Percentiles rank a stretch among this genome's conserved stretches.
Conservation (phyloP, 2,888 invertebrate species). For the Rhamnusium bicolor region DNA sequence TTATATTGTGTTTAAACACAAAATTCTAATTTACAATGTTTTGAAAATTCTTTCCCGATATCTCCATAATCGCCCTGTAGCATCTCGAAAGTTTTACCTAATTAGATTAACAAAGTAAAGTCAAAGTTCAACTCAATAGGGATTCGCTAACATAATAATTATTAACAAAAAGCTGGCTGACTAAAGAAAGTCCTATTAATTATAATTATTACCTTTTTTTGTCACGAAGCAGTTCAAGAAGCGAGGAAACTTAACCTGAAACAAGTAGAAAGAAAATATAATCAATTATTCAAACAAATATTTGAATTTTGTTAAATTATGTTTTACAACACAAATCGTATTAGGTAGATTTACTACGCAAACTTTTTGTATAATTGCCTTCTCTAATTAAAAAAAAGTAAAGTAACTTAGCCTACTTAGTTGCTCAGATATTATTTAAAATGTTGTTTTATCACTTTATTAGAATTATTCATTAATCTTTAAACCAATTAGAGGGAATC, state of each 20-base stretch:
- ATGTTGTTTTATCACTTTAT: background rate
- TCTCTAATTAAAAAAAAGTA: slow-evolving; percentile 22
- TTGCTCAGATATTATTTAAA: background rate
- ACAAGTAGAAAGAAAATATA: slow-evolving; percentile 25
- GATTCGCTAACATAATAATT: slow-evolving; percentile 11
- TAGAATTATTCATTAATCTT: no score
- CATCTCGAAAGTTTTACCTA: background rate
- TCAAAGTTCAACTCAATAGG: background rate
- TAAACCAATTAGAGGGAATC: no score
- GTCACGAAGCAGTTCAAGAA: background rate
- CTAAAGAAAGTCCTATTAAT: slow-evolving; percentile 17
- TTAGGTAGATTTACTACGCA: slow-evolving; percentile 19
- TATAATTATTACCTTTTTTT: slow-evolving; percentile 32
- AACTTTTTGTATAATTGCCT: slow-evolving; percentile 20
- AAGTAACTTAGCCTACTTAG: background rate
- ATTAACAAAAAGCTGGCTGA: slow-evolving; percentile 1
- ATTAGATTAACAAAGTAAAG: background rate
- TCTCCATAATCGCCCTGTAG: background rate
- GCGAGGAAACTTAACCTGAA: slow-evolving; percentile 18
- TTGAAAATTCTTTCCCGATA: background rate
- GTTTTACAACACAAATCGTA: slow-evolving; percentile 19
- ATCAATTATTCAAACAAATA: slow-evolving; percentile 34
- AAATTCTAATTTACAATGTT: background rate
- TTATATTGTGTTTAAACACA: background rate
- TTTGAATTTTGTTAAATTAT: slow-evolving; percentile 29